Percentiles rank a stretch among this genome's conserved stretches.
These are phyloP conservation scores for Colaptes auratus DNA, from an alignment of 2,113 vertebrate genomes.

Conservation along the genomic window DNA sequence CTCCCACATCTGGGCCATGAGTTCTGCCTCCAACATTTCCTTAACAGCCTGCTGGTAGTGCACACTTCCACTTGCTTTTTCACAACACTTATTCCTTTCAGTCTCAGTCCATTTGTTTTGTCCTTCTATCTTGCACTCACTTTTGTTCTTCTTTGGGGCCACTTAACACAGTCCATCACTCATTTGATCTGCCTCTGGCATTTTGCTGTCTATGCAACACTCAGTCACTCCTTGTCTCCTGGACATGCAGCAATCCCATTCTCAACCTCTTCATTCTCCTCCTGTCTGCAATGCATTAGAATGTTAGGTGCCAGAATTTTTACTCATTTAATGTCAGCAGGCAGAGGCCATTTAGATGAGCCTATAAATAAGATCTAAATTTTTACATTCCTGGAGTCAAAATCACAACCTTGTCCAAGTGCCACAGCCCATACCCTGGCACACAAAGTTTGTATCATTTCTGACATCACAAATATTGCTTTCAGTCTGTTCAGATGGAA, in stretches of 20 bases:
- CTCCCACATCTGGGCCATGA: not conserved
- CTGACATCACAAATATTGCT: not conserved
- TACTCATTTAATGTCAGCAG: not conserved
- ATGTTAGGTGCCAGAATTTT: not conserved
- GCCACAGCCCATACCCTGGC: slow-evolving; percentile 11
- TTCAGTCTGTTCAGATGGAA: slow-evolving; percentile 47
- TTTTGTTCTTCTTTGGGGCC: not conserved
- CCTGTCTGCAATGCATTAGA: not conserved
- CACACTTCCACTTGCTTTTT: not conserved
- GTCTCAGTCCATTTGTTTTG: not conserved
- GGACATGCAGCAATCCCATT: not conserved
- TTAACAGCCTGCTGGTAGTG: fast-evolving
- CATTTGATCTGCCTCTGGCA: not conserved
- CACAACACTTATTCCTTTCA: not conserved
- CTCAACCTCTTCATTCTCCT: not conserved
- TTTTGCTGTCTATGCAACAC: not conserved
- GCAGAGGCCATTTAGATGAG: not conserved
- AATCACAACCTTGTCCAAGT: slow-evolving; percentile 1
- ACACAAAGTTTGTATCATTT: not conserved
- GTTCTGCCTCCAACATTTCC: not conserved
- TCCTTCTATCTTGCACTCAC: not conserved
- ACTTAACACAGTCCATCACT: not conserved
- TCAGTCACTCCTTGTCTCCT: not conserved
- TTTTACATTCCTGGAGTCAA: not conserved
- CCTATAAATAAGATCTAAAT: slow-evolving; percentile 29